Percentiles rank a stretch among this genome's conserved stretches.
Evolutionary conservation across 2,113 vertebrate species (phyloP).

Genomic region (Pycnonotus jocosus): DNA sequence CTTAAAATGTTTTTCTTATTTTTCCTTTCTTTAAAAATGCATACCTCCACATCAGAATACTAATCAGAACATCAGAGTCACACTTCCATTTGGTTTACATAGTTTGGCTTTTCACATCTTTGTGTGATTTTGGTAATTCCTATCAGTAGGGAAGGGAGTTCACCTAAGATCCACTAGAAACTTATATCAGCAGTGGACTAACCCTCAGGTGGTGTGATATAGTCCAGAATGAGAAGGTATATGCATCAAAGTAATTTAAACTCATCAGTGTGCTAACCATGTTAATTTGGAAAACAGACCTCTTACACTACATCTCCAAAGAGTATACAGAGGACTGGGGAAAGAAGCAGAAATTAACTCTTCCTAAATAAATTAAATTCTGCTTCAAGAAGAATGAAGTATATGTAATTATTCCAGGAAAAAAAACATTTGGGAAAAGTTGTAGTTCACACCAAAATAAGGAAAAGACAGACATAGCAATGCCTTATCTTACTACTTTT

Average conservation of each 20-base stretch:
- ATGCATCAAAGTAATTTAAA: not conserved
- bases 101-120: not conserved
- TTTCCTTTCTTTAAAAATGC: not conserved
- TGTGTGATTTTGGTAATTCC: not conserved
- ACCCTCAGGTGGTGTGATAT: not conserved
- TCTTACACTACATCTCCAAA: not conserved
- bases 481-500: not conserved
- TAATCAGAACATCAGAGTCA: not conserved
- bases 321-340: not conserved
- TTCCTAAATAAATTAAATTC: not conserved
- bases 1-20: not conserved
- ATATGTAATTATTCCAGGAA: not conserved
- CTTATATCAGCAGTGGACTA: not conserved
- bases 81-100: not conserved
- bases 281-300: not conserved
- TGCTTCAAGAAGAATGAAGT: not conserved
- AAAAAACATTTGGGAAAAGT: rapidly evolving
- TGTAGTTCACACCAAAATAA: not conserved
- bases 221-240: not conserved
- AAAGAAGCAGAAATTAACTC: not conserved
- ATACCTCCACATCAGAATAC: not conserved
- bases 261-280: not conserved
- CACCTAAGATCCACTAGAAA: not conserved
- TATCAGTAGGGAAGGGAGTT: not conserved
- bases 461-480: not conserved